These are phyloP conservation scores for Melinaea menophilus DNA, from an alignment of 2,888 invertebrate genomes.

Conservation along the genomic window DNA sequence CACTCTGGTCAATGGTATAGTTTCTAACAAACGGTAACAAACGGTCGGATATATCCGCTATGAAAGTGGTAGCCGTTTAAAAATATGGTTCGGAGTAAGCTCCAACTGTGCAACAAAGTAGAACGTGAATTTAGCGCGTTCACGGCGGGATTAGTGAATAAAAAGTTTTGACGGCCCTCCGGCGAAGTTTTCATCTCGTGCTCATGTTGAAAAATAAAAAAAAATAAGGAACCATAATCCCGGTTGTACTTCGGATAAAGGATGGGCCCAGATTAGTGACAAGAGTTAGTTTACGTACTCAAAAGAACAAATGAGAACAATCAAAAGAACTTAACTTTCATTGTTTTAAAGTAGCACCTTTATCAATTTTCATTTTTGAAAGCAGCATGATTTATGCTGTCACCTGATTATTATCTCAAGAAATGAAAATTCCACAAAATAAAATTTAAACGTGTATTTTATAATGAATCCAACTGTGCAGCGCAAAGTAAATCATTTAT, in stretches of 20 bases:
- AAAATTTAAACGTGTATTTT: conserved; percentile 3
- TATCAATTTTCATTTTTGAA: not conserved
- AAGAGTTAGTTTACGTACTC: conserved; percentile 19
- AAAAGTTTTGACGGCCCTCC: conserved; percentile 55
- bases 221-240: conserved; percentile 50
- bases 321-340: conserved; percentile 5
- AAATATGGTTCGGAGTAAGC: conserved; percentile 68
- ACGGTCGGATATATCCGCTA: conserved; percentile 58
- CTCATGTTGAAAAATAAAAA: conserved; percentile 62
- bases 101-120: conserved; percentile 64
- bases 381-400: not conserved
- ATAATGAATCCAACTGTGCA: conserved; percentile 7
- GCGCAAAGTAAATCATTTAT: conserved; percentile 14
- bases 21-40: conserved; percentile 62
- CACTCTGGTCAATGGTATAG: conserved; percentile 26
- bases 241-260: conserved; percentile 40
- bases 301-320: not conserved
- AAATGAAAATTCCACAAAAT: not conserved
- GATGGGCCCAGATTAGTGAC: conserved; percentile 45
- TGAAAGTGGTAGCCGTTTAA: conserved; percentile 60
- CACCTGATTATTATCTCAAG: not conserved
- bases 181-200: conserved; percentile 69
- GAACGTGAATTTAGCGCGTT: conserved; percentile 69
- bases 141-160: conserved; percentile 66
- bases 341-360: not conserved